phyloP scores from a whole-genome alignment of 1,140 invertebrate genomes.

The Vanessa tameamea region DNA sequence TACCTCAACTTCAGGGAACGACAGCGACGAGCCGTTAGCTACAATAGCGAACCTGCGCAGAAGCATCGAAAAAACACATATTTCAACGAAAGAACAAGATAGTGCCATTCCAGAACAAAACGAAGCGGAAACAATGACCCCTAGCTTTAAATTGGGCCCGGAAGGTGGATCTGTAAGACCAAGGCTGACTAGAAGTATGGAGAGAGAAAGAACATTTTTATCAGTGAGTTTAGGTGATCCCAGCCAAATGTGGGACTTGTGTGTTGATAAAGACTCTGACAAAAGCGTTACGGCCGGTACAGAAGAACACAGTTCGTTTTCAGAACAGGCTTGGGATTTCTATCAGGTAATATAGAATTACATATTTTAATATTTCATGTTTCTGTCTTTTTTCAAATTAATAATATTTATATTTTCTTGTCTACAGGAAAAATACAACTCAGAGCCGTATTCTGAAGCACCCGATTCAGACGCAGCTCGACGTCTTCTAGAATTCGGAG shows the following conservation, averaged over 20 bases:
- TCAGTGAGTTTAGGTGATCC: slow-evolving; percentile 69
- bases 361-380: neutral
- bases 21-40: slow-evolving; percentile 73
- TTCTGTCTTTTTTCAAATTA: neutral
- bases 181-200: slow-evolving; percentile 64
- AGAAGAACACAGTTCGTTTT: slow-evolving; percentile 90
- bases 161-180: slow-evolving; percentile 74
- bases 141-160: slow-evolving; percentile 83
- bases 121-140: slow-evolving; percentile 68
- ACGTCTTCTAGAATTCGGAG: slow-evolving; percentile 91
- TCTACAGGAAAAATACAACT: slow-evolving; percentile 93
- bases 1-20: slow-evolving; percentile 77
- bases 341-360: slow-evolving; percentile 83
- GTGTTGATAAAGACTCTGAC: slow-evolving; percentile 74
- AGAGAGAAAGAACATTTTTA: slow-evolving; percentile 69
- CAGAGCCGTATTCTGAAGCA: slow-evolving; percentile 94
- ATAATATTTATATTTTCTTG: slow-evolving; percentile 33
- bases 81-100: slow-evolving; percentile 71
- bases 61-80: slow-evolving; percentile 78
- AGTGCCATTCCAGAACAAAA: slow-evolving; percentile 73
- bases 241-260: slow-evolving; percentile 67
- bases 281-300: slow-evolving; percentile 80
- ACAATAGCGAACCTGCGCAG: slow-evolving; percentile 67
- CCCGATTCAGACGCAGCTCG: slow-evolving; percentile 92
- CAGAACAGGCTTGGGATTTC: slow-evolving; percentile 92